These are phyloP conservation scores for Polyodon spathula DNA, from an alignment of 2,113 vertebrate genomes.

Conservation along the genomic window DNA sequence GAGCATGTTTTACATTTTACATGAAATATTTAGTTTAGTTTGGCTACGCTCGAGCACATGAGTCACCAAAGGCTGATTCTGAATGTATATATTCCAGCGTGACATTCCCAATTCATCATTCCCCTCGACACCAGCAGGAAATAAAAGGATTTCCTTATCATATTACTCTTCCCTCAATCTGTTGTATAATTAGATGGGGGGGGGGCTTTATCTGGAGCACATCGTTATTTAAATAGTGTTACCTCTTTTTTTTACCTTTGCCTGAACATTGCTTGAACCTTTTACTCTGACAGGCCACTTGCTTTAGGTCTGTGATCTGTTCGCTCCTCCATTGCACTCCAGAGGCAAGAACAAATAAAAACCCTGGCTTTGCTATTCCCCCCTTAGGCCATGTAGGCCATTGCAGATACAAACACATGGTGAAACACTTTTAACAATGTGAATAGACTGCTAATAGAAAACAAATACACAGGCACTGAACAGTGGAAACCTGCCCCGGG, in stretches of 20 bases:
- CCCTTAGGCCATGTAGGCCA: slow-evolving; percentile 16
- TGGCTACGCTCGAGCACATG: slow-evolving; percentile 32
- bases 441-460: slow-evolving; percentile 29
- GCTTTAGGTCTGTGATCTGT: neutral
- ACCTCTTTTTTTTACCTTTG: slow-evolving; percentile 56
- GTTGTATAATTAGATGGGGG: slow-evolving; percentile 35
- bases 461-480: slow-evolving; percentile 13
- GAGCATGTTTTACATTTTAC: slow-evolving; percentile 54
- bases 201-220: slow-evolving; percentile 43
- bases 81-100: slow-evolving; percentile 36
- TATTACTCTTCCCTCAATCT: slow-evolving; percentile 35
- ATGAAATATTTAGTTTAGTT: slow-evolving; percentile 62
- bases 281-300: slow-evolving; percentile 17
- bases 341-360: slow-evolving; percentile 26
- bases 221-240: slow-evolving; percentile 38
- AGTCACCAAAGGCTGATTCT: slow-evolving; percentile 40
- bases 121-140: slow-evolving; percentile 33
- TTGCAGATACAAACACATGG: slow-evolving; percentile 26
- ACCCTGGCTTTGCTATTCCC: neutral
- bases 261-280: slow-evolving; percentile 33
- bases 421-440: slow-evolving; percentile 26
- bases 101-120: slow-evolving; percentile 49
- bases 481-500: neutral
- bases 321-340: slow-evolving; percentile 27
- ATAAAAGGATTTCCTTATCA: slow-evolving; percentile 34